These are phyloP conservation scores for Danaus melanippus DNA, from an alignment of 1,140 invertebrate species.

Conservation along the genomic window DNA sequence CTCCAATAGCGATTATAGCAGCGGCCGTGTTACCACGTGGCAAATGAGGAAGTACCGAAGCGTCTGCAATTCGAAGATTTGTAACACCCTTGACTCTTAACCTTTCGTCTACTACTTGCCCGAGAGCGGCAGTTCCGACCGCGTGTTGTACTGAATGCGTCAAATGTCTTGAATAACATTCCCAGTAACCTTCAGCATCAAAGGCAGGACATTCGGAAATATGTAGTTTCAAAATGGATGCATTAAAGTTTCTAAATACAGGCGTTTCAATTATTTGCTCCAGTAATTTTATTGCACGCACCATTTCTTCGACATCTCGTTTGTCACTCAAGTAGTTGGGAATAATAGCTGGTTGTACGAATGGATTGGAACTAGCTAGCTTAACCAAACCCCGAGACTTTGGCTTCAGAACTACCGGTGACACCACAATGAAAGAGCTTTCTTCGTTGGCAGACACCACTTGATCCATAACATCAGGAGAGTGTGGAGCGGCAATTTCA, in stretches of 20 bases:
- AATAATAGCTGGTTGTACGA: conserved; percentile 81
- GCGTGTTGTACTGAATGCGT: conserved; percentile 68
- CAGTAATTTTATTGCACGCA: conserved; percentile 72
- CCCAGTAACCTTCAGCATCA: conserved; percentile 50
- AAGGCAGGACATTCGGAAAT: conserved; percentile 24
- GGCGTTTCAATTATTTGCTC: conserved; percentile 72
- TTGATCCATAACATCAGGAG: conserved; percentile 43
- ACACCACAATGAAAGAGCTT: conserved; percentile 46
- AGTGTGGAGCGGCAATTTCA: conserved; percentile 10
- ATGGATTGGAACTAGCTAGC: conserved; percentile 77
- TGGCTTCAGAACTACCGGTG: conserved; percentile 77
- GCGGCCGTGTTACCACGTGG: conserved; percentile 55
- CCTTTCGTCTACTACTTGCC: conserved; percentile 30
- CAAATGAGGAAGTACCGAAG: conserved; percentile 50
- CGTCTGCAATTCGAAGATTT: conserved; percentile 63
- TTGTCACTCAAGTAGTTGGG: conserved; percentile 81
- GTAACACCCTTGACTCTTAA: conserved; percentile 55
- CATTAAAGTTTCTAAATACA: conserved; percentile 58
- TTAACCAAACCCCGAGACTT: conserved; percentile 79
- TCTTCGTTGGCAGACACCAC: conserved; percentile 39
- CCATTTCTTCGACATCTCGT: conserved; percentile 74
- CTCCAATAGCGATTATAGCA: conserved; percentile 58
- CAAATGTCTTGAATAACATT: conserved; percentile 57
- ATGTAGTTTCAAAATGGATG: conserved; percentile 22
- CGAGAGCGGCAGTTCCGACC: conserved; percentile 37